Base-by-base conservation (phyloP, 2,888 invertebrate genomes). In the Caenorhabditis becei region DNA sequence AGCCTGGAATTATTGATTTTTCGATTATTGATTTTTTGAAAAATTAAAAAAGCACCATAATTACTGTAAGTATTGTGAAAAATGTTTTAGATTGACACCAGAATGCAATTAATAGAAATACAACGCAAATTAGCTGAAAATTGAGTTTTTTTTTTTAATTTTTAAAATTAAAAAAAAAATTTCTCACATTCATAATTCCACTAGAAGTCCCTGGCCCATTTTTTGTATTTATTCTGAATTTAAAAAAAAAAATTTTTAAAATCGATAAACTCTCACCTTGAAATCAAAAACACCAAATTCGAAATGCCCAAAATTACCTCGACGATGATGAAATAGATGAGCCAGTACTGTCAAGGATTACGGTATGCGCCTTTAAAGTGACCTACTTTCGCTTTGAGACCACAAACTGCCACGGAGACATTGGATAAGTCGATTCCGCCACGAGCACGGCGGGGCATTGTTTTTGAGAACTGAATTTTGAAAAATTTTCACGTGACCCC, bases 31-130 rank as follows among this genome's bases (percentile, higher is more conserved):
- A 32, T 32, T 32, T 16, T 10, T 16, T 18, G 11, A 47, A 47
- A n/a, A 18, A 47, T 32, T 10, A 32, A 32, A 32, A 32, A 32
- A 4, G 5, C 32, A 71, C 71, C 26, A 51, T 47, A 56, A 62
- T 47, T 10, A 72, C 47, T 0, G 72, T 10, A n/a, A 72, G 20
- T 7, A 72, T 63, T 18, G 72, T 63, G 26, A 63, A 72, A 8
- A 72, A 44, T 8, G 72, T 63, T 35, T 63, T 72, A 23, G 72
- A 72, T 56, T 63, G 72, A 47, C 72, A 72, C 63, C 63, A 72
- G 1, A 72, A 37, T 2, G 72, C 62, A 14, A 20, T 54, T 5
- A 72, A 26, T 10, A 72, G 44, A 7, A 72, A 41, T 10, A 56
- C 47, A 24, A 72, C 72, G 18, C 72, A 72, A 11, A 72, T 32